Conservation (phyloP, 2,113 vertebrate genomes). For the Anser brachyrhynchus region DNA sequence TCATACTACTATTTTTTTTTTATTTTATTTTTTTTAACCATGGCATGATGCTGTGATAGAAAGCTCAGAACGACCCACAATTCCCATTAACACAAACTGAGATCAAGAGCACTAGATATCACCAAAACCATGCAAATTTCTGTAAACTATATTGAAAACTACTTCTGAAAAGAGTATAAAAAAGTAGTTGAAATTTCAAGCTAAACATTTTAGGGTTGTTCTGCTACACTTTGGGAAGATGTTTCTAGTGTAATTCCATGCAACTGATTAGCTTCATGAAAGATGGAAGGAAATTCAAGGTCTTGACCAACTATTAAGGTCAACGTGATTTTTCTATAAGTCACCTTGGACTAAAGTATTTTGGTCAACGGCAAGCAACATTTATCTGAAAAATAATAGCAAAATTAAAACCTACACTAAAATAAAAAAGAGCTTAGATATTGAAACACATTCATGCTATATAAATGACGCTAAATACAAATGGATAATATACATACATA, state of each 20-base stretch:
- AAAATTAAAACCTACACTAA: not conserved
- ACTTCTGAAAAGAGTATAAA: not conserved
- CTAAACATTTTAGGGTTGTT: not conserved
- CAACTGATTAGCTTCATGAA: not conserved
- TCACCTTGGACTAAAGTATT: not conserved
- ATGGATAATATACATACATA: not conserved
- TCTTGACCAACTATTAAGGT: not conserved
- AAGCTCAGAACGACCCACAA: not conserved
- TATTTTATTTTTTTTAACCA: not conserved
- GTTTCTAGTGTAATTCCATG: not conserved
- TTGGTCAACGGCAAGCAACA: not conserved
- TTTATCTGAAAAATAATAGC: not conserved
- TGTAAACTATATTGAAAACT: not conserved
- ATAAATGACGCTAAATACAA: not conserved
- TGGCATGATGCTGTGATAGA: not conserved
- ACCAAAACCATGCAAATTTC: not conserved
- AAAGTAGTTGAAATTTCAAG: not conserved
- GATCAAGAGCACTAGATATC: not conserved
- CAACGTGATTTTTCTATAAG: not conserved
- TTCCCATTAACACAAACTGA: not conserved
- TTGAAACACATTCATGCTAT: not conserved
- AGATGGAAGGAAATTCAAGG: not conserved
- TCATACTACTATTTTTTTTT: not conserved
- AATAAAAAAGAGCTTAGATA: not conserved
- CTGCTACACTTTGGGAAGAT: not conserved